Percentiles rank a stretch among this genome's conserved stretches.
Conservation (phyloP, 2,888 invertebrate genomes). For the Sphaeridia pumilis region DNA sequence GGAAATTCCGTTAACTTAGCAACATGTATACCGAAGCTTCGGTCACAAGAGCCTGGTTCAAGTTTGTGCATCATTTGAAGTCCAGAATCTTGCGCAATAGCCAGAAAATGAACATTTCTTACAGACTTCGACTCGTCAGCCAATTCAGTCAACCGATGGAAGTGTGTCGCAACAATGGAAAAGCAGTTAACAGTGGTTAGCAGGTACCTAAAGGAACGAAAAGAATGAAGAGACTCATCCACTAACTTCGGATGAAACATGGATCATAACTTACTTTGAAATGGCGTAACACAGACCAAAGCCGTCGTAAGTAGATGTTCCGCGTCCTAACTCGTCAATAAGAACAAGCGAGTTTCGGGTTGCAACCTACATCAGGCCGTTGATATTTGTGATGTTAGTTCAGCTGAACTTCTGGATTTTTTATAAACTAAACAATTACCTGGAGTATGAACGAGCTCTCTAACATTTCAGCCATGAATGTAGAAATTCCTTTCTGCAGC, state of each 20-base stretch:
- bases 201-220: conserved; percentile 52
- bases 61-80: conserved; percentile 76
- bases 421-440: too few species aligned
- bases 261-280: conserved; percentile 81
- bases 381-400: too few species aligned
- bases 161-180: conserved; percentile 95
- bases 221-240: too few species aligned
- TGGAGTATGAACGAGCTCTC: conserved; percentile 84
- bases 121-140: conserved; percentile 57
- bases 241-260: too few species aligned
- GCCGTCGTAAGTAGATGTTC: conserved; percentile 88
- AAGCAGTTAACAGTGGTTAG: conserved; percentile 69
- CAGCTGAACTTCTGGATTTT: too few species aligned
- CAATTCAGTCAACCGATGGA: conserved; percentile 86
- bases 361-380: conserved; percentile 74
- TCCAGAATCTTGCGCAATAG: conserved; percentile 57
- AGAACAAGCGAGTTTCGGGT: conserved; percentile 84
- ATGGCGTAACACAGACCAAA: conserved; percentile 98
- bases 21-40: conserved; percentile 89
- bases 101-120: conserved; percentile 77
- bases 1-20: conserved; percentile 83
- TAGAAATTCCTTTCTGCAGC: conserved; percentile 81
- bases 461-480: conserved; percentile 99
- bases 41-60: conserved; percentile 72
- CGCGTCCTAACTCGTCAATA: conserved; percentile 90